These are phyloP conservation scores for human DNA, from an alignment of 2,113 vertebrate genomes.

Conservation along the genomic window DNA sequence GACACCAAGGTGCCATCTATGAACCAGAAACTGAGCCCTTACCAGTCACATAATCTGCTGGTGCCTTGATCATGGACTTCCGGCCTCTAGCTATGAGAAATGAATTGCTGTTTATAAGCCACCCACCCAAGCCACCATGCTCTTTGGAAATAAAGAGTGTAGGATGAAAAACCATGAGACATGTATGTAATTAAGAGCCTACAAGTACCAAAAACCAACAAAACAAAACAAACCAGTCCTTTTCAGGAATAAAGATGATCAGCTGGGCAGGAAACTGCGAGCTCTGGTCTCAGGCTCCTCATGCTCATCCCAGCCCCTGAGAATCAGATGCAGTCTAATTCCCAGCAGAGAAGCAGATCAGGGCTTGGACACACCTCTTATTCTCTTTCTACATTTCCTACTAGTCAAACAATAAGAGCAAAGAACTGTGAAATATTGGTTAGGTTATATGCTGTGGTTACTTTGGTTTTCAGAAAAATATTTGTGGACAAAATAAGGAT, in stretches of 20 bases:
- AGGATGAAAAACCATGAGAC: background rate
- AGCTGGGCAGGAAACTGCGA: background rate
- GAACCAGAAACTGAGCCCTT: background rate
- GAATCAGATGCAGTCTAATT: background rate
- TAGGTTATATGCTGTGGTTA: background rate
- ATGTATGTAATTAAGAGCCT: background rate
- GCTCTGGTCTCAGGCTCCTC: background rate
- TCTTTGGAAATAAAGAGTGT: background rate
- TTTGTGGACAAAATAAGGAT: constrained; percentile 14
- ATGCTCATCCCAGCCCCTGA: background rate
- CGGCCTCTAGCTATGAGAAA: background rate
- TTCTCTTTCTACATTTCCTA: background rate
- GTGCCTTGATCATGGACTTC: background rate
- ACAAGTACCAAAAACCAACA: background rate
- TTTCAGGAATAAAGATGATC: background rate
- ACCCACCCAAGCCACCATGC: no score
- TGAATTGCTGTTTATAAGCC: background rate
- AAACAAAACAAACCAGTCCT: background rate
- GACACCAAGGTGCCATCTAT: background rate
- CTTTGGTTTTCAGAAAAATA: constrained; percentile 47
- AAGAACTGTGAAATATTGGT: background rate
- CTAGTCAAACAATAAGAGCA: background rate
- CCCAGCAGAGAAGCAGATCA: rapidly evolving
- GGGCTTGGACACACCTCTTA: background rate
- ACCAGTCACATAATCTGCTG: background rate